phyloP scores from a whole-genome alignment of 1,140 invertebrate genomes.

The Diachasma alloeum region DNA sequence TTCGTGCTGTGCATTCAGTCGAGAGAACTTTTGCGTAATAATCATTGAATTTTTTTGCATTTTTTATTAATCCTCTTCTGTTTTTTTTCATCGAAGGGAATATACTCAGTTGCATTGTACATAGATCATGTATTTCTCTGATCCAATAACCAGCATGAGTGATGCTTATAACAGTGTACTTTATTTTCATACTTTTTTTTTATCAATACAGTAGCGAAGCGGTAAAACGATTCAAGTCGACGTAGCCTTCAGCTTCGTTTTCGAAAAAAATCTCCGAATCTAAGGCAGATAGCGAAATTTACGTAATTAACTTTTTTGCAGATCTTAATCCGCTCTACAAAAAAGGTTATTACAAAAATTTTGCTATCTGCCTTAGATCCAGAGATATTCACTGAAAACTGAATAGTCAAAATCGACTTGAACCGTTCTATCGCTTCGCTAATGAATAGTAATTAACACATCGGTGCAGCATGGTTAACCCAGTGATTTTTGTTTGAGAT shows the following conservation, averaged over 20 bases:
- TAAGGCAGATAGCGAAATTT: no score
- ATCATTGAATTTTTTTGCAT: background rate
- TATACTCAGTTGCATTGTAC: background rate
- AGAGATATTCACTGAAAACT: no score
- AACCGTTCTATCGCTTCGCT: no score
- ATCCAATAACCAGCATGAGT: background rate
- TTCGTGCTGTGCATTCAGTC: background rate
- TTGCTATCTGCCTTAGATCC: no score
- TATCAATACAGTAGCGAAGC: background rate
- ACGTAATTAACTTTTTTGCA: no score
- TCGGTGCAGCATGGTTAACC: constrained; percentile 16
- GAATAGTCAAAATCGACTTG: no score
- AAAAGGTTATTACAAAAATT: no score
- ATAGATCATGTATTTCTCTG: background rate
- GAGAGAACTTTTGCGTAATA: background rate
- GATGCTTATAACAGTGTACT: background rate
- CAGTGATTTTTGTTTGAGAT: constrained; percentile 8
- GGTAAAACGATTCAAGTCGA: no score
- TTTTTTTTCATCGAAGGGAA: background rate
- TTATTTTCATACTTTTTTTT: background rate
- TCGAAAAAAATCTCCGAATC: no score
- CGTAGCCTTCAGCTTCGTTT: no score
- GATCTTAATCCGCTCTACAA: no score
- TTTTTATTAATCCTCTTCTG: background rate
- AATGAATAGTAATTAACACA: background rate